Evolutionary conservation across 2,113 vertebrate species (phyloP).

Genomic region (Ciconia boyciana): DNA sequence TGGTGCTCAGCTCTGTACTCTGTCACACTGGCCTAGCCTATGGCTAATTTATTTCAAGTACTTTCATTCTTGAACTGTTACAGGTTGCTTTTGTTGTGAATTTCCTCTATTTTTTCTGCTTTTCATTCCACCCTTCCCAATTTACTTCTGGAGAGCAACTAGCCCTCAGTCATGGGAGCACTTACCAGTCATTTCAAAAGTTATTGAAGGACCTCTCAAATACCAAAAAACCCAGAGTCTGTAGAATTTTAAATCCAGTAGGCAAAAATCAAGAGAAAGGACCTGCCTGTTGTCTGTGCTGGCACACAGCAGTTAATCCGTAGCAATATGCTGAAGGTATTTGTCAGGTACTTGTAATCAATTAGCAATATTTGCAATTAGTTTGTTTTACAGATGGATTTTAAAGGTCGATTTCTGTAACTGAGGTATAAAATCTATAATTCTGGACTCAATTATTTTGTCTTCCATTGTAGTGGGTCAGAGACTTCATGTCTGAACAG

Average conservation of each 20-base stretch:
- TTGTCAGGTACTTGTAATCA: not conserved
- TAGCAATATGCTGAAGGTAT: not conserved
- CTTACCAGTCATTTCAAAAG: not conserved
- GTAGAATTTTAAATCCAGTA: not conserved
- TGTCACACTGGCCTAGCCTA: not conserved
- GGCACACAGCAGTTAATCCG: not conserved
- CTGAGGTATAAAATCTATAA: not conserved
- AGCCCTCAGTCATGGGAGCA: not conserved
- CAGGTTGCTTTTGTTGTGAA: not conserved
- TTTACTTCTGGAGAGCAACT: not conserved
- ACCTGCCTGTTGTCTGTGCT: not conserved
- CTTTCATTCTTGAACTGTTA: not conserved
- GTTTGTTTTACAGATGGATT: not conserved
- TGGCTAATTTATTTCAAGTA: not conserved
- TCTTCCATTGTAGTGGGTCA: not conserved
- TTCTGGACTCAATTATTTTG: not conserved
- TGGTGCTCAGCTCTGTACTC: not conserved
- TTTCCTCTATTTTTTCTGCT: not conserved
- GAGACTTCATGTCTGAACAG: not conserved
- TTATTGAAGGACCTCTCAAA: not conserved
- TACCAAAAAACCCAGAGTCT: not conserved
- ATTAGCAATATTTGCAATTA: not conserved
- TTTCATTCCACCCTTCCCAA: not conserved
- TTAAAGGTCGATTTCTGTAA: not conserved
- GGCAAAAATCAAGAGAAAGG: not conserved